Percentiles rank a stretch among this genome's conserved stretches.
Evolutionary conservation across 2,888 invertebrate genomes (phyloP).

Genomic region (Acheta domesticus): DNA sequence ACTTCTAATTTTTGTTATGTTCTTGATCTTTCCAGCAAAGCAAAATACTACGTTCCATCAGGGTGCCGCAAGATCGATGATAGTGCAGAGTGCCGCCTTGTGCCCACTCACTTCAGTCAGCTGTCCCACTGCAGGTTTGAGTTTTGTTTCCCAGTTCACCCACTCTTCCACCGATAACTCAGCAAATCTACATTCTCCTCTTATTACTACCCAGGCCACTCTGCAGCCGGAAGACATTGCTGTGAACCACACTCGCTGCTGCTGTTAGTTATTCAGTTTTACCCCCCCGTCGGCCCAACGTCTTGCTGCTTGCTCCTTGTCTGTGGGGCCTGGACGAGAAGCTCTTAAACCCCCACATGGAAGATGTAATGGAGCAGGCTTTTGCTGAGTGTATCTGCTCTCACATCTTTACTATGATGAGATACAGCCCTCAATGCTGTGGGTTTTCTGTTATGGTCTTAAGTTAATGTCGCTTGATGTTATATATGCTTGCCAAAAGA

Average conservation of each 20-base stretch:
- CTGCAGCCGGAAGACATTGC: not conserved
- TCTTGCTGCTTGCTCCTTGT: not conserved
- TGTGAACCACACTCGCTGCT: not conserved
- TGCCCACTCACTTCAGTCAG: constrained; percentile 12
- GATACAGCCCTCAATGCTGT: too few species aligned
- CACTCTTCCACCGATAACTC: not conserved
- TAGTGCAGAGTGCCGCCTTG: constrained; percentile 1
- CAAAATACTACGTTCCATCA: constrained; percentile 69
- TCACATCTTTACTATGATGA: too few species aligned
- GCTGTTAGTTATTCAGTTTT: not conserved
- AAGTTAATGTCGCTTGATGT: too few species aligned
- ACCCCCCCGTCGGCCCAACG: not conserved
- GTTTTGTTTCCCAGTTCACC: constrained; percentile 4
- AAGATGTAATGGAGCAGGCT: too few species aligned
- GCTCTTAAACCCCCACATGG: too few species aligned
- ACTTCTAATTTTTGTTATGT: too few species aligned
- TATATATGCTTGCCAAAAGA: too few species aligned
- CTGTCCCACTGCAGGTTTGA: constrained; percentile 18
- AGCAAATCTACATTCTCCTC: not conserved
- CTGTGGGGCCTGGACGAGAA: not conserved
- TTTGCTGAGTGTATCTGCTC: too few species aligned
- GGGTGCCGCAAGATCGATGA: constrained; percentile 73
- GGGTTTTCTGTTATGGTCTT: too few species aligned
- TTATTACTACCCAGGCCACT: not conserved
- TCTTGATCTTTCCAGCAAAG: constrained; percentile 62